Evolutionary conservation across 2,888 invertebrate genomes (phyloP), one percentile per base, ranked within the genome.

Genomic region (Leptogaster cylindrica): DNA sequence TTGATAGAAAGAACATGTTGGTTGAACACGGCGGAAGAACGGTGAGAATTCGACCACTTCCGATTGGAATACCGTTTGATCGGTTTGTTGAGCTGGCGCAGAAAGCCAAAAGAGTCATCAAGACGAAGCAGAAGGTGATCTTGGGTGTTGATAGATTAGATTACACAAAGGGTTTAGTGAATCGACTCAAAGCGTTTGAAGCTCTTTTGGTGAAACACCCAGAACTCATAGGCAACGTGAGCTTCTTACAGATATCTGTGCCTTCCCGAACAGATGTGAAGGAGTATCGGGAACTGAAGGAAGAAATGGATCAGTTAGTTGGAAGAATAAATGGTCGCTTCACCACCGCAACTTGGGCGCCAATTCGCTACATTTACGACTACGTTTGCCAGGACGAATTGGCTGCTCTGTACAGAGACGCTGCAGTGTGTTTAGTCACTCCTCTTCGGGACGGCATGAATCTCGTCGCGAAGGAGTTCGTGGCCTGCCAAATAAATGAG

Each of bases 371-470:
- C 73, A 94, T 94, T 73, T 94, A 91, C 77, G 94, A 93, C 7
- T 93, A 92, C 77, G 90, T 94, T 1, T 90, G 89, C 58, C 94
- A 94, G 80, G 89, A 92, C 64, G 92, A 93, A 75, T 79, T 94
- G 46, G 93, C 94, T 0, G 91, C 92, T 0, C 90, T 93, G 76
- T 94, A 94, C 78, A 84, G 93, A 16, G 94, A 94, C 74, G 88
- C 94, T 0, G 89, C 92, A 0, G 93, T 95, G 0, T 93, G 93
- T 28, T 81, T 95, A 39, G 93, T 95, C 0, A 94, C 94, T 0
- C 95, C 95, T 0, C 79, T 95, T 2, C 83, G 95, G 63, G 94
- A 94, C 75, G 93, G 93, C 58, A 95, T 95, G 94, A 95, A 95
- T 81, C 84, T 95, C 64, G 94, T 95, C 0, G 94, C 94, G 5